Conservation (phyloP, 37 sponge, comb jelly and placozoan species). For the Tethya wilhelma region DNA sequence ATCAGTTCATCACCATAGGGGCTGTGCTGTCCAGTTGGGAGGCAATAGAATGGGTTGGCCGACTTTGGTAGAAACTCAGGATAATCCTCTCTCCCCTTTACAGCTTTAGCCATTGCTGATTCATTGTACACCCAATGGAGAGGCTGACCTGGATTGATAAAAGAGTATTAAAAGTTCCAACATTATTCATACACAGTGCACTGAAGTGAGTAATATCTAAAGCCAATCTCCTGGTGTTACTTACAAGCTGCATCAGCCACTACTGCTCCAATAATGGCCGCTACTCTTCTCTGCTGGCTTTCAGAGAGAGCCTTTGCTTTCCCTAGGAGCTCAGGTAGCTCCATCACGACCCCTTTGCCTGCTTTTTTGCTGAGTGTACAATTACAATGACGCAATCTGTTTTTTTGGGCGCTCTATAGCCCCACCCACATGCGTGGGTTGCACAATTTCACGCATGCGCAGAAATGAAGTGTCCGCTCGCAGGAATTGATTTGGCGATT, state of each 20-base stretch:
- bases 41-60: conserved; percentile 61
- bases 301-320: conserved; percentile 2
- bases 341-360: background rate
- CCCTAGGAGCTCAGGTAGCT: conserved; percentile 4
- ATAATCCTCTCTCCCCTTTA: background rate
- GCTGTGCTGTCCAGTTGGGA: conserved; percentile 56
- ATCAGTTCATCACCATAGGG: conserved; percentile 77
- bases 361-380: too few relatives aligned
- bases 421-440: too few relatives aligned
- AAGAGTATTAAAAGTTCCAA: background rate
- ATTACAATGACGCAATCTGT: too few relatives aligned
- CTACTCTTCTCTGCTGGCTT: conserved; percentile 47
- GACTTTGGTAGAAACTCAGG: conserved; percentile 66
- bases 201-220: too few relatives aligned
- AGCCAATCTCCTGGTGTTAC: background rate
- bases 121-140: conserved; percentile 71
- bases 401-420: too few relatives aligned
- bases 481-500: too few relatives aligned
- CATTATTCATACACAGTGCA: background rate
- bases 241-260: conserved; percentile 85
- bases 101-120: conserved; percentile 5
- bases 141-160: conserved; percentile 56
- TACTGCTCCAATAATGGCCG: conserved; percentile 67
- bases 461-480: too few relatives aligned
- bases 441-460: too few relatives aligned